Conservation (phyloP, 2,888 invertebrate species). For the Agrotis segetum region DNA sequence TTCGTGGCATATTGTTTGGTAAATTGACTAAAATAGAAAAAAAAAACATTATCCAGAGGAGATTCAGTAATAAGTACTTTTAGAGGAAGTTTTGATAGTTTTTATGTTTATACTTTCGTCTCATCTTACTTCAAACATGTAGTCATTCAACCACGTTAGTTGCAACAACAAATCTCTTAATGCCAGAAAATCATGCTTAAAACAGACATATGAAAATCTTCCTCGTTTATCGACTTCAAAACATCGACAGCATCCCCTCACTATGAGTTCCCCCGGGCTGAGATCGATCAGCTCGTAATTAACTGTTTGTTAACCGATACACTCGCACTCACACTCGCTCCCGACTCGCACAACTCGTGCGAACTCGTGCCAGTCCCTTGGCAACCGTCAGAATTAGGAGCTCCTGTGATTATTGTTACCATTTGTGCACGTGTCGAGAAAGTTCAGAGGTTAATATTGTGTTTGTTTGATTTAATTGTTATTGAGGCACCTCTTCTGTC, state of each 20-base stretch:
- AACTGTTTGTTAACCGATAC: constrained; percentile 86
- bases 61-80: too few species aligned
- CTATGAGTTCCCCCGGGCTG: constrained; percentile 70
- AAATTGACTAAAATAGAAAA: too few species aligned
- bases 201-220: background rate
- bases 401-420: constrained; percentile 38
- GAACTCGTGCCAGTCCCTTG: constrained; percentile 33
- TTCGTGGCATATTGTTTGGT: too few species aligned
- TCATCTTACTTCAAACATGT: too few species aligned
- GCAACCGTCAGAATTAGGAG: constrained; percentile 46
- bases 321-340: constrained; percentile 53
- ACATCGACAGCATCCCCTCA: constrained; percentile 56
- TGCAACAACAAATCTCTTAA: too few species aligned
- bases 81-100: too few species aligned
- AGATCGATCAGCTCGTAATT: constrained; percentile 86
- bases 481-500: background rate
- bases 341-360: constrained; percentile 45
- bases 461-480: constrained; percentile 4
- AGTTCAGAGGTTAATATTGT: constrained; percentile 19
- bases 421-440: background rate
- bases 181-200: background rate
- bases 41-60: too few species aligned
- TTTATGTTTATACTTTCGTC: too few species aligned
- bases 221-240: background rate
- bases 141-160: too few species aligned